Evolutionary conservation across 2,888 invertebrate genomes (phyloP).

Genomic region (Noctua comes): DNA sequence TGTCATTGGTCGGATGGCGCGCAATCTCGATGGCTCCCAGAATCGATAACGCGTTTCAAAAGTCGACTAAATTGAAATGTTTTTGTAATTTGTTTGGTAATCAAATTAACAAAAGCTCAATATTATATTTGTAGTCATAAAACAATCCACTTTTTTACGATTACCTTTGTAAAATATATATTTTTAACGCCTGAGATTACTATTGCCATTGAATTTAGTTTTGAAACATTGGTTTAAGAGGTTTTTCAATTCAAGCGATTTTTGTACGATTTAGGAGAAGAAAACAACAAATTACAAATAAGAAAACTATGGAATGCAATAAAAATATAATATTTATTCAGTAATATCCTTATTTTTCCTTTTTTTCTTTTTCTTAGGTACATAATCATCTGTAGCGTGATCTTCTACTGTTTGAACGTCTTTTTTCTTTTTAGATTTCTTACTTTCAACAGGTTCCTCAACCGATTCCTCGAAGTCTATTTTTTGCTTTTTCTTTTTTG

Average conservation of each 20-base stretch:
- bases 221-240: neutral
- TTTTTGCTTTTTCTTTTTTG: conserved; percentile 70
- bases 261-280: neutral
- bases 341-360: conserved; percentile 75
- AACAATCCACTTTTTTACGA: neutral
- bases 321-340: conserved; percentile 45
- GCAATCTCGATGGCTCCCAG: neutral
- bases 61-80: conserved; percentile 31
- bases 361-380: conserved; percentile 83
- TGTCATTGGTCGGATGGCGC: neutral
- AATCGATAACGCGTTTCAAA: neutral
- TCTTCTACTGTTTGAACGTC: conserved; percentile 41
- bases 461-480: conserved; percentile 45
- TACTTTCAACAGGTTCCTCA: conserved; percentile 34
- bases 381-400: conserved; percentile 65
- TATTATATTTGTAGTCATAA: no score
- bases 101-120: no score
- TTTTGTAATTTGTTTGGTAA: neutral
- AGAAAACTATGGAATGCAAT: neutral
- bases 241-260: neutral
- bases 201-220: neutral
- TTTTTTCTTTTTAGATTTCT: conserved; percentile 50
- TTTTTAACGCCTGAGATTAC: neutral
- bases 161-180: neutral
- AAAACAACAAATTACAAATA: neutral